phyloP scores from a whole-genome alignment of 2,113 vertebrate genomes.

The Benitochromis conjunctus region DNA sequence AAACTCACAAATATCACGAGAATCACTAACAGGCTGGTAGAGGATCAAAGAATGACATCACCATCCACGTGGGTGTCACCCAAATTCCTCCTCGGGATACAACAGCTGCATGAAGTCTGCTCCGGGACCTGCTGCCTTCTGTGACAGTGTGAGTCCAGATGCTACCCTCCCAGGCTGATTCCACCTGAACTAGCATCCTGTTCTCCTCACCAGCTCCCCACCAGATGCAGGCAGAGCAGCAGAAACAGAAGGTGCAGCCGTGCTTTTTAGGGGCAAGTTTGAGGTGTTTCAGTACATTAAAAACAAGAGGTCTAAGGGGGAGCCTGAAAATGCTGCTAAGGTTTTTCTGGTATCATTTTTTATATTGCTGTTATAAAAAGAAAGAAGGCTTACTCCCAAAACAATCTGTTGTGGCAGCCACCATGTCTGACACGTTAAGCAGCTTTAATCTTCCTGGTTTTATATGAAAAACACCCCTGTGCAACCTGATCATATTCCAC shows the following conservation, averaged over 20 bases:
- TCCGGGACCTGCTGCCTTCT: background rate
- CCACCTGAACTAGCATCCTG: constrained; percentile 9
- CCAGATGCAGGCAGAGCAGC: background rate
- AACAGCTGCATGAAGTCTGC: constrained; percentile 42
- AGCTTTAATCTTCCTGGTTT: background rate
- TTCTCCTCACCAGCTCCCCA: background rate
- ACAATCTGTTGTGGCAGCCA: background rate
- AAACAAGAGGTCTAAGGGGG: background rate
- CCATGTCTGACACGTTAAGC: background rate
- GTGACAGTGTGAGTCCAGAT: background rate
- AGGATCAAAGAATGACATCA: background rate
- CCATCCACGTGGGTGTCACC: background rate
- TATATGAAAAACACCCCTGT: background rate
- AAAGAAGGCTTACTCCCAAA: background rate
- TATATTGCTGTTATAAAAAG: background rate
- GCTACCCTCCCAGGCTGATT: constrained; percentile 2
- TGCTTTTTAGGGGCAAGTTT: background rate
- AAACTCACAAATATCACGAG: background rate
- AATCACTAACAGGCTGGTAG: background rate
- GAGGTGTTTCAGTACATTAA: background rate
- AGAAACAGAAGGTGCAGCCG: background rate
- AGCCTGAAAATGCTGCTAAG: background rate
- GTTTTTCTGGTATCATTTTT: background rate
- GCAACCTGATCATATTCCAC: background rate
- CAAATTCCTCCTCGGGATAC: background rate